Base-by-base conservation (phyloP, 1,140 invertebrate genomes). In the Oedothorax gibbosus region DNA sequence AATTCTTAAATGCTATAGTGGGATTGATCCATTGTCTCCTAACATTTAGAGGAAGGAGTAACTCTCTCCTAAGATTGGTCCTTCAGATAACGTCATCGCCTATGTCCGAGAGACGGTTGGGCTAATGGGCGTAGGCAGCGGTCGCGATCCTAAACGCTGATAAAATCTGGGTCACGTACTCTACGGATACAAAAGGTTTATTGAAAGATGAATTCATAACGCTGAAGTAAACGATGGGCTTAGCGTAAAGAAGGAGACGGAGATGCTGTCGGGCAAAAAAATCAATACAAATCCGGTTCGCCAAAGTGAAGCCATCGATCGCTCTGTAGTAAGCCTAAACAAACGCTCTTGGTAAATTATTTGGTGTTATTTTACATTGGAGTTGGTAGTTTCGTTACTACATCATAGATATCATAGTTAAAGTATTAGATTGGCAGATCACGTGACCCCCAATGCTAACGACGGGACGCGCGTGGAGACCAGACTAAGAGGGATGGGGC, bases 131-230 rank as follows among this genome's bases (percentile, higher is more conserved):
- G 72, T 75, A 56, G 72, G 72, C 72, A 57, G 53, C 35, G 53
- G 72, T 56, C 72, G 53, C 57, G 72, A 75, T 35, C 35, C 49
- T 75, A 75, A 57, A 57, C 20, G 56, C 14, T 35, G 72, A 75
- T 75, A 57, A 75, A 57, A 75, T 75, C 72, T 75, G 57, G 72
- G 72, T 75, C 72, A 75, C 54, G 56, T 10, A 57, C n/a, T 71
- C 54, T 35, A 5, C 35, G 35, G 35, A 57, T 75, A 75, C 72
- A 75, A 75, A 75, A 75, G 72, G 56, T 51, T 75, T 57, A 75
- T 75, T 75, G 53, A 75, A 75, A 75, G 56, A 75, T 21, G 14
- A 50, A 57, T 75, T 75, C 69, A 53, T 71, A 71, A 53, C 51
- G 54, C 50, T 15, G 69, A 51, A 53, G 18, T 71, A 12, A 69